Evolutionary conservation across 2,797 vertebrate genomes (phyloP), one percentile per base, ranked within the genome.

Genomic region (Loriculus beryllinus): DNA sequence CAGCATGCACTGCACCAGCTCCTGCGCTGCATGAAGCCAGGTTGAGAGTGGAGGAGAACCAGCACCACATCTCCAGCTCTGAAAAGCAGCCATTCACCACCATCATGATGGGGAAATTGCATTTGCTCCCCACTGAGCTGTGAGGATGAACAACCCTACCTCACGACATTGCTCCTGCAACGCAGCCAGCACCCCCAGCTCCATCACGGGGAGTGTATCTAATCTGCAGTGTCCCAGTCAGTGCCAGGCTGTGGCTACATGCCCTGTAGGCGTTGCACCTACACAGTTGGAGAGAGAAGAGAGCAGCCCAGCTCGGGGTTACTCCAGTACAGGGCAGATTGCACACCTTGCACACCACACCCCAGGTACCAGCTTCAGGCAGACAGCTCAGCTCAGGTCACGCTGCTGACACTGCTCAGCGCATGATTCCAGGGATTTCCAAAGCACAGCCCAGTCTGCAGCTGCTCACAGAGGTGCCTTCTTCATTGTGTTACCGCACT

Each of bases 1-100:
- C 69, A 80, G 79, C 43, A 5, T 5, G 52, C 57, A 13, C 37
- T 65, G 18, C n/a, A 16, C 25, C 1, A 3, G 54, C 42, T 45
- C 14, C 70, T 20, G 57, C 0, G 0, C 48, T 5, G 35, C 6
- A 1, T 3, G 0, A 51, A 39, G 65, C 9, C 4, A 3, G 28
- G 31, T 10, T 69, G 3, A 3, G n/a, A 37, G 15, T 5, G 2
- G 29, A 81, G 33, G 9, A 43, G 12, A 76, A n/a, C 33, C 45
- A 35, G 6, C 1, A 0, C 13, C 7, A 6, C 3, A 1, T 25
- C 60, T 39, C 25, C 21, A 1, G 64, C 82, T 68, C 47, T 29
- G 33, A 69, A 60, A 47, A 5, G 48, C 71, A 47, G 54, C 71
- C 1, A 0, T 0, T 71, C 25, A 14, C 18, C 54, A 20, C 33